A percentile compares a stretch with the other conserved stretches of the same genome.
These are phyloP conservation scores for Anastatus disparis DNA, from an alignment of 1,140 invertebrate genomes.

Conservation along the genomic window DNA sequence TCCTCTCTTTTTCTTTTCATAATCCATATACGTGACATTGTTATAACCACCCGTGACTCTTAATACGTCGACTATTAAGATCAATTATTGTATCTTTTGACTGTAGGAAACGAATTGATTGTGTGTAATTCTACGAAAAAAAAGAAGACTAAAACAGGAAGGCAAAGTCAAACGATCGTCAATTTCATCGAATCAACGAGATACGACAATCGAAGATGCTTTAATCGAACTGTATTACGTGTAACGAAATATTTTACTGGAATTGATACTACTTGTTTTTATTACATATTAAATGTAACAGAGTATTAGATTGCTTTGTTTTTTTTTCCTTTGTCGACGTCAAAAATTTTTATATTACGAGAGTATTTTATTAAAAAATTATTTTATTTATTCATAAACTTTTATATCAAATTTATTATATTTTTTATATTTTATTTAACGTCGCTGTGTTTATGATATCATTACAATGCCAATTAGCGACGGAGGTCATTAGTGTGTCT, in stretches of 20 bases:
- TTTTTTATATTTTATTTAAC: no score
- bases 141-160: not conserved
- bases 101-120: constrained; percentile 5
- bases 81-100: not conserved
- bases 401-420: no score
- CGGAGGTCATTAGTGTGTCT: no score
- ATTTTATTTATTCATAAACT: no score
- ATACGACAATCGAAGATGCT: constrained; percentile 24
- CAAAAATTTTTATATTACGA: no score
- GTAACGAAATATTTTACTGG: constrained; percentile 5
- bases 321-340: no score
- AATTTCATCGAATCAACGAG: constrained; percentile 28
- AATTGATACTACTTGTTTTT: constrained; percentile 1
- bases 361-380: no score
- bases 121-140: constrained; percentile 15
- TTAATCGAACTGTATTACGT: not conserved
- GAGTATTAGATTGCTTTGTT: no score
- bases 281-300: no score
- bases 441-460: no score
- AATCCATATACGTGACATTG: not conserved
- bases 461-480: no score
- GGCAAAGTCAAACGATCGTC: not conserved
- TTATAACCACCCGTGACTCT: not conserved
- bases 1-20: no score
- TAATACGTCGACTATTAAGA: not conserved